Evolutionary conservation across 2,888 invertebrate genomes (phyloP), one percentile per base, ranked within the genome.

Genomic region (Onchidella celtica): DNA sequence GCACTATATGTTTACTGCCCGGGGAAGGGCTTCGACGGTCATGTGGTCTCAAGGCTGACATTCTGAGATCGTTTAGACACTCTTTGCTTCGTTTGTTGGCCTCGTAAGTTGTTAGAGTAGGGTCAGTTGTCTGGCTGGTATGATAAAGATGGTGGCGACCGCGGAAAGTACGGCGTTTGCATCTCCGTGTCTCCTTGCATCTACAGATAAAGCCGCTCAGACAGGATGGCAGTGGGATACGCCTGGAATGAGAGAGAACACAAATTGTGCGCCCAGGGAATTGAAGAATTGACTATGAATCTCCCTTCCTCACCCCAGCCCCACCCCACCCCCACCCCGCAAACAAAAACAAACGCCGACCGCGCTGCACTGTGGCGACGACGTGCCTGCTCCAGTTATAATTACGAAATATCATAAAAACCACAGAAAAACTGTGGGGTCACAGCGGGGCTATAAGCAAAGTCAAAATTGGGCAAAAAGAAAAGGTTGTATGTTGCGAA

Each of bases 181-280:
- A 77, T n/a, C 57, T 70, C 14, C 66, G 78, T 24, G 80, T 70
- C 24, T 77, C 55, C 65, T 81, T 66, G 65, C 85, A 86, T 2
- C 69, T 57, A 59, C 85, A 87, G 11, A 85, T 68, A 27, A 82
- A 75, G n/a, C 85, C 75, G 24, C 79, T 83, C 2, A 85, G 29
- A 36, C 61, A 81, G 14, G 74, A 79, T 1, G 86, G 47, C 34
- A 85, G 57, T 0, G 86, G 86, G n/a, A 87, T 83, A 11, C 87
- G 80, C 32, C 87, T 87, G 82, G n/a, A n/a, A n/a, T 17, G 75
- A 32, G 68, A 65, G 34, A 36, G 14, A 36, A 38, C 21, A 76
- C 47, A 65, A 6, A 9, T 27, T 47, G 34, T 17, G n/a, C 17
- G n/a, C n/a, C n/a, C n/a, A n/a, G n/a, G n/a, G n/a, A n/a, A n/a